These are phyloP conservation scores for Strix occidentalis DNA, from an alignment of 2,797 vertebrate species.

Conservation along the genomic window DNA sequence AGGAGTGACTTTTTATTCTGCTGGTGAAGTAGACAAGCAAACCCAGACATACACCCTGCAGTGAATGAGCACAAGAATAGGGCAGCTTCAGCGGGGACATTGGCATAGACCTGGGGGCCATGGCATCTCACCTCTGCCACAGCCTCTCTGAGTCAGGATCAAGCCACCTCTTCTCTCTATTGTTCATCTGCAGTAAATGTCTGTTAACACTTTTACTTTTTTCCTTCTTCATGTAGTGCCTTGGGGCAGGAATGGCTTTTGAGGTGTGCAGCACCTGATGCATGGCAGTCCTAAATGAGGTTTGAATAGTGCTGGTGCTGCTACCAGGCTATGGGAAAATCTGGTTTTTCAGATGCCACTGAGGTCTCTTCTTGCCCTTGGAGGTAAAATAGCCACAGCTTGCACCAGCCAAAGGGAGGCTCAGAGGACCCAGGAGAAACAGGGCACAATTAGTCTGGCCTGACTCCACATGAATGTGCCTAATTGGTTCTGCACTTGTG, in stretches of 20 bases:
- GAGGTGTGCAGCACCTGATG: not conserved
- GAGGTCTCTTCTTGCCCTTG: not conserved
- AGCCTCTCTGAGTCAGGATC: not conserved
- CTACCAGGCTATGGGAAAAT: not conserved
- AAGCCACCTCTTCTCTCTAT: not conserved
- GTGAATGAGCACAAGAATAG: not conserved
- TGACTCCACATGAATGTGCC: not conserved
- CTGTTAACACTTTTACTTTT: not conserved
- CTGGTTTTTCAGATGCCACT: not conserved
- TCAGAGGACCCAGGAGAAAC: not conserved
- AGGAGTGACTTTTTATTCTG: not conserved
- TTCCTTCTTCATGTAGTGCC: not conserved
- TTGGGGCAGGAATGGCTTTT: not conserved
- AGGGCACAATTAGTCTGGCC: not conserved
- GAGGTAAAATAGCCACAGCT: not conserved
- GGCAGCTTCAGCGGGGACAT: not conserved
- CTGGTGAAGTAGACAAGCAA: not conserved
- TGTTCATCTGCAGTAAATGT: not conserved
- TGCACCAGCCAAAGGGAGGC: not conserved
- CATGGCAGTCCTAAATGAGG: rapidly evolving
- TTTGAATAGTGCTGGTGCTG: not conserved
- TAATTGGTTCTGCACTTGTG: not conserved
- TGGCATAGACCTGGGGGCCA: too few relatives aligned
- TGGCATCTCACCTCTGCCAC: not conserved
- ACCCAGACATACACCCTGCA: not conserved